Evolutionary conservation across 2,113 vertebrate species (phyloP).

Genomic region (Lycaon pictus): DNA sequence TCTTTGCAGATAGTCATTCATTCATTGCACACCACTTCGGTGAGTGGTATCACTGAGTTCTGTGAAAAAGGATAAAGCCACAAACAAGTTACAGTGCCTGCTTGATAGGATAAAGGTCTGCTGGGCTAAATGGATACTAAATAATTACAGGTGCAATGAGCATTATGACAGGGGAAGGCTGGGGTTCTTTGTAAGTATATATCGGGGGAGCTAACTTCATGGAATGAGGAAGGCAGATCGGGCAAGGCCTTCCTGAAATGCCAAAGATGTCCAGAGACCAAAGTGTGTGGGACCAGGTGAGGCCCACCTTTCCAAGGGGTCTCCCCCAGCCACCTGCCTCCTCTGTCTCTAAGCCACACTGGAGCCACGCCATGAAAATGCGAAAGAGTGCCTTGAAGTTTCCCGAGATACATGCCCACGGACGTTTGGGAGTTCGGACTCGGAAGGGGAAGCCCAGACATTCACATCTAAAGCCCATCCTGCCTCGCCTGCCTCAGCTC

Average conservation of each 20-base stretch:
- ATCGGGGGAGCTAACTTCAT: too few relatives aligned
- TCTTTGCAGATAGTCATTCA: background rate
- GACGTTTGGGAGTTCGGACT: background rate
- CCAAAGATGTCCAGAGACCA: background rate
- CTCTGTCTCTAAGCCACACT: fast-evolving
- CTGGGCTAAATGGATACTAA: background rate
- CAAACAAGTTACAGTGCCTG: background rate
- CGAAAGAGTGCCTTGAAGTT: background rate
- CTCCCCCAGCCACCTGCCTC: background rate
- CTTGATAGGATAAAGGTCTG: background rate
- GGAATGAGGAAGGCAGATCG: fast-evolving
- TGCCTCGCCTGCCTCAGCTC: background rate
- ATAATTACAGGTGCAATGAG: background rate
- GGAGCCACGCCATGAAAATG: background rate
- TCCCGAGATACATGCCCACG: too few relatives aligned
- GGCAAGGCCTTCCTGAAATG: background rate
- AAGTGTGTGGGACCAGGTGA: background rate
- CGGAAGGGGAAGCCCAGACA: background rate
- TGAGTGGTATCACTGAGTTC: background rate
- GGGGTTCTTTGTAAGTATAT: background rate
- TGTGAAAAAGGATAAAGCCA: background rate
- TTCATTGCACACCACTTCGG: background rate
- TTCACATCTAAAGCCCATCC: background rate
- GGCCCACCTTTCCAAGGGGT: background rate
- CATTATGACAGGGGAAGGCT: background rate